Conservation (phyloP, 1,140 invertebrate species). For the Cydia fagiglandana region DNA sequence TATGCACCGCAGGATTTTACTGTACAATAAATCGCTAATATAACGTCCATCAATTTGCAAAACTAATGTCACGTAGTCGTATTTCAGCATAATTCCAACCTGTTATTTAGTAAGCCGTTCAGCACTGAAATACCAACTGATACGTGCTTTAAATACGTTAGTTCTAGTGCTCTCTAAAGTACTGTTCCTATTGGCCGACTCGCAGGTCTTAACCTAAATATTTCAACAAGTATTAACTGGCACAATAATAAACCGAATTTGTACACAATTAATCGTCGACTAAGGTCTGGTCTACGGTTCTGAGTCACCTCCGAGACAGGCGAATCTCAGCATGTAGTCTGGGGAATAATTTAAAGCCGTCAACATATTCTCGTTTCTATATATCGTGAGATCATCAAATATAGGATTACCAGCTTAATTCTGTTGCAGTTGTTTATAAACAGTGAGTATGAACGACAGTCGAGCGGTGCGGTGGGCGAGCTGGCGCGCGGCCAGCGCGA, state of each 20-base stretch:
- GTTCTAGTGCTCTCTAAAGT: conserved; percentile 30
- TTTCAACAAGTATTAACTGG: conserved; percentile 25
- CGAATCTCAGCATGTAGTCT: not conserved
- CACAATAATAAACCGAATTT: conserved; percentile 9
- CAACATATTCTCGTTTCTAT: conserved; percentile 34
- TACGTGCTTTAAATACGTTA: conserved; percentile 13
- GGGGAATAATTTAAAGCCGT: conserved; percentile 33
- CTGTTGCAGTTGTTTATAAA: conserved; percentile 36
- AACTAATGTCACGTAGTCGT: conserved; percentile 25
- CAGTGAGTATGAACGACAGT: conserved; percentile 41
- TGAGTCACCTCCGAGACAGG: conserved; percentile 14
- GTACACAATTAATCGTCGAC: conserved; percentile 15
- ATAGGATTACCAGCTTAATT: conserved; percentile 35
- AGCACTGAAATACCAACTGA: not conserved
- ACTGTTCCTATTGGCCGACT: conserved; percentile 20
- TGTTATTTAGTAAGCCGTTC: conserved; percentile 22
- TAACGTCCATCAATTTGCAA: conserved; percentile 16
- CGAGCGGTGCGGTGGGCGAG: conserved; percentile 39
- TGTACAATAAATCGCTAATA: conserved; percentile 16
- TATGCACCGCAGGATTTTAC: conserved; percentile 11
- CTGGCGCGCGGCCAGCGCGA: conserved; percentile 57
- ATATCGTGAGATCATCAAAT: conserved; percentile 27
- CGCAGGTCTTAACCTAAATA: conserved; percentile 29
- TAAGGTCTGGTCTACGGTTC: not conserved
- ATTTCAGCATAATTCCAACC: conserved; percentile 23